Base-by-base conservation (phyloP, 1,140 invertebrate genomes). In the Helicoverpa zea region DNA sequence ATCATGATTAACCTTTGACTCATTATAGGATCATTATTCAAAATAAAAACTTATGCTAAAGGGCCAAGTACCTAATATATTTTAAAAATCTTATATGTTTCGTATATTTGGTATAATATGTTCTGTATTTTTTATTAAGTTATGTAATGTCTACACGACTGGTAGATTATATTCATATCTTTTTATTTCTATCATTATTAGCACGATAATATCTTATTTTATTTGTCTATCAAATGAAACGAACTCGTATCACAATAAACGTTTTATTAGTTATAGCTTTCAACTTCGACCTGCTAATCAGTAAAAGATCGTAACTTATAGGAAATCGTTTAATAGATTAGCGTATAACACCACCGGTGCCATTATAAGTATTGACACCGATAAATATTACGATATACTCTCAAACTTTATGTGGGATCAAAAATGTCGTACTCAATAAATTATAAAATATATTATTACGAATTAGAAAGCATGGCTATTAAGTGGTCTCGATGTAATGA, bases 401-500 rank as follows among this genome's bases (percentile, higher is more conserved):
- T 18, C 2, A 52, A 70, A 77, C 64, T 82, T 64, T 73, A 73
- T 79, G 70, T 79, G 61, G 29, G 75, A 82, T 80, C 51, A 68
- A 47, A 80, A 47, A 74, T 47, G 66, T 43, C 47, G 64, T 80
- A 52, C 76, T 11, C 52, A 61, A 83, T 83, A 83, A 83, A 83
- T 72, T 80, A 83, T 73, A 59, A 81, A 73, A 83, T 79, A 74
- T 80, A 81, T 78, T 80, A 83, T 83, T 79, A 81, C 51, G 73
- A 51, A 73, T 81, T 85, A 85, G 83, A 85, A 83, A 85, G 83
- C 73, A 75, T 47, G 35, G 80, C 70, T 80, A 81, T 85, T 81
- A 85, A 78, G 75, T 78, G 72, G 79, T 43, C 59, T 51, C 73
- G 66, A 68, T 64, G 74, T 83, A 80, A 85, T 81, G 76, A 81